Evolutionary conservation across 1,140 invertebrate species (phyloP), one percentile per base, ranked within the genome.

Genomic region (Drosophila sp.): DNA sequence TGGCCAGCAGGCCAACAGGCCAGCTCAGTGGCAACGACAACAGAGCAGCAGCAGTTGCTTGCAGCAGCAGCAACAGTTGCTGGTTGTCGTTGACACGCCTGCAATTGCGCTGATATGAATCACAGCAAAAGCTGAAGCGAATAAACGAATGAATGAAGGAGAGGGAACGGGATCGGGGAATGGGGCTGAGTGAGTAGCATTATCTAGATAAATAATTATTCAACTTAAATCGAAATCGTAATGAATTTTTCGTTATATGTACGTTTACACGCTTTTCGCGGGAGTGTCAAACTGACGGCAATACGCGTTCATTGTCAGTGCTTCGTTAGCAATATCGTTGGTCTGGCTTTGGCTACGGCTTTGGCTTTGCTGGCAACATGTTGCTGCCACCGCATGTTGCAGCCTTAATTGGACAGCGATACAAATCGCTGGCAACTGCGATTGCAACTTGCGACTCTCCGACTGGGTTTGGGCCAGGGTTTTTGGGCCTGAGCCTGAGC

Each of bases 131-230:
- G 71, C 51, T 27, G 40, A n/a, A 48, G 14, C 36, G 18, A 56
- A 34, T 56, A 11, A 38, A 4, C 38, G 16, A 8, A 18, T 38
- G 36, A 50, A 29, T 43, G 57, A 21, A 34, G 40, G 27, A 38
- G n/a, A 72, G 16, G 27, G 6, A 54, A 27, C 38, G 6, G 13
- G 8, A 41, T 1, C 9, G 56, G 6, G 0, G 27, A 1, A 53
- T 16, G 61, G 66, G 34, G 62, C 38, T 16, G 27, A 65, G 45
- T 64, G 78, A 81, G 78, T 67, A 61, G 82, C 83, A 87, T 87
- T 87, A 87, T 87, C 83, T 87, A 87, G 83, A 87, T 87, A 87
- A 87, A 87, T 87, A 87, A 87, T 87, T 87, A 87, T 87, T 87
- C 83, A 87, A 89, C 83, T 87, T 87, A 89, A 89, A 87, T 87